Evolutionary conservation across 1,140 invertebrate species (phyloP).

Genomic region (Drosophila murphyi): DNA sequence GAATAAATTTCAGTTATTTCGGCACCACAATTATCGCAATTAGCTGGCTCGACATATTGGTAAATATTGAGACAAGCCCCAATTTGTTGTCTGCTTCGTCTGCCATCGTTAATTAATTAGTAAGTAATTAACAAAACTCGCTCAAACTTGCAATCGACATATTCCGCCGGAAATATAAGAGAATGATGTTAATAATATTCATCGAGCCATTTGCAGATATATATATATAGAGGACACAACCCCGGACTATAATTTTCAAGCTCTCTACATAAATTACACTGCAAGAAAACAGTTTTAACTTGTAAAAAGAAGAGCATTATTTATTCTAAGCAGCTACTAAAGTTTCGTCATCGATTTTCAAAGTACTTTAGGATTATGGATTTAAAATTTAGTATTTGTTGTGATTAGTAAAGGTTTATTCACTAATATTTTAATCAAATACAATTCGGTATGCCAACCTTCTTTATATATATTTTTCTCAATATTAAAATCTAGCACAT

Average conservation of each 20-base stretch:
- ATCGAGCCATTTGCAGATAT: not conserved
- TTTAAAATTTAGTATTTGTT: too few species aligned
- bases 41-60: conserved; percentile 20
- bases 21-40: conserved; percentile 61
- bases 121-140: conserved; percentile 39
- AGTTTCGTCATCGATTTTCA: too few species aligned
- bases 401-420: too few species aligned
- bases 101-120: conserved; percentile 33
- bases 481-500: too few species aligned
- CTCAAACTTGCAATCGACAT: not conserved
- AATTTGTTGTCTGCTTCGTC: not conserved
- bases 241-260: not conserved
- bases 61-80: conserved; percentile 6
- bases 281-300: not conserved
- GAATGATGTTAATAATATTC: not conserved
- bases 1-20: conserved; percentile 14
- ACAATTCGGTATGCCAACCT: too few species aligned
- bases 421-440: too few species aligned
- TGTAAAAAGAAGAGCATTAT: too few species aligned
- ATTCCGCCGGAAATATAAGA: not conserved
- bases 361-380: too few species aligned
- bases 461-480: too few species aligned
- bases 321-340: too few species aligned
- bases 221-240: not conserved
- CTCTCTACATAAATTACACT: not conserved